A percentile compares a stretch with the other conserved stretches of the same genome.
Evolutionary conservation across 2,113 vertebrate genomes (phyloP).

Genomic region (Campylomormyrus numenius): DNA sequence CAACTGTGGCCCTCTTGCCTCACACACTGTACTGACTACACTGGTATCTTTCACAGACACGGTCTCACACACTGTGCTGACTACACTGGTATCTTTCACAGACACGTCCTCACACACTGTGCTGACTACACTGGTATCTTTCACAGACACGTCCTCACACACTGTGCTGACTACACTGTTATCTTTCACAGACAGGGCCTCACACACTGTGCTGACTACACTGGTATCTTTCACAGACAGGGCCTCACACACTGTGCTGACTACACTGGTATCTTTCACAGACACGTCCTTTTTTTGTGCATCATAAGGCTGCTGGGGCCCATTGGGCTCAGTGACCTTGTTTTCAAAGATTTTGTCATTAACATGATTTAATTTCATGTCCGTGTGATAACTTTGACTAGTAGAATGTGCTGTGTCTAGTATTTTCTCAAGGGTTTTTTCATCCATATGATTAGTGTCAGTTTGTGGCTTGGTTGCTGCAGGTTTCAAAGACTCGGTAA

Average conservation of each 20-base stretch:
- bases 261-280: not conserved
- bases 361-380: not conserved
- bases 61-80: not conserved
- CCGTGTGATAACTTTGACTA: not conserved
- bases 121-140: not conserved
- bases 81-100: not conserved
- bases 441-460: not conserved
- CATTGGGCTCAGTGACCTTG: not conserved
- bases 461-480: not conserved
- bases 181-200: not conserved
- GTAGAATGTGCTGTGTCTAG: not conserved
- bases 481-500: not conserved
- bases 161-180: not conserved
- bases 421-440: not conserved
- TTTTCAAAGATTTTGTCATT: not conserved
- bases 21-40: not conserved
- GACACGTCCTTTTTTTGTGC: not conserved
- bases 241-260: too few relatives aligned
- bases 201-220: too few relatives aligned
- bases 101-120: not conserved
- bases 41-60: not conserved
- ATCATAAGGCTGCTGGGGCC: not conserved
- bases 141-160: not conserved
- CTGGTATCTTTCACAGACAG: too few relatives aligned
- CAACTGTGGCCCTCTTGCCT: not conserved